Evolutionary conservation across 2,797 vertebrate genomes (phyloP), one percentile per base, ranked within the genome.

Genomic region (Valencia hispanica): DNA sequence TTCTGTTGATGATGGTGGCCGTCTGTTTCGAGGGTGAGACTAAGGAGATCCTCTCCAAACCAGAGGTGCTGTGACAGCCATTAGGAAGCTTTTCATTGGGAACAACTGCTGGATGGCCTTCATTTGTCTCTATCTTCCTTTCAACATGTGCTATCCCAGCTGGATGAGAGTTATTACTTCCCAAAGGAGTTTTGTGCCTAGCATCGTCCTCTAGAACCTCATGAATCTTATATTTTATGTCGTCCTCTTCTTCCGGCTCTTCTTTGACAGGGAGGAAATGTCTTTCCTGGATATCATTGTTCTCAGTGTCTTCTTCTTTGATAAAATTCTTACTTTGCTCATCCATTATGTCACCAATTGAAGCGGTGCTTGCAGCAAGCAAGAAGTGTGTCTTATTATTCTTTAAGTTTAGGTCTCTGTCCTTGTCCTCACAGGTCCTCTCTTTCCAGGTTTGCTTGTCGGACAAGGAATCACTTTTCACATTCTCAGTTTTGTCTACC

Each of bases 1-100:
- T 98, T 87, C 97, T 94, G 90, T 99, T 99, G 81, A 94, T 88
- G 90, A 97, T 96, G 0, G 95, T 75, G 0, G 86, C 89, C 22
- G 96, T 87, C 83, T 97, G 94, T 84, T 93, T 96, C 63, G 92
- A 81, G 65, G 92, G 80, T 74, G 82, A 72, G 15, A 87, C 48
- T 68, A 84, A 87, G 36, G 86, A 79, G 15, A 76, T 69, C 68
- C 88, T 96, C 88, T 96, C 96, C 0, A 93, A 96, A 88, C 93
- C 96, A 85, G 84, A 88, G 53, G 68, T 72, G 43, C 83, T 83
- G 70, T 89, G 93, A 0, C 84, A 87, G 73, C 95, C 94, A 5
- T 96, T 95, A 59, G 86, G 84, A 72, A 94, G 81, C 80, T 84
- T 91, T 87, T 86, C 88, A 3, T 77, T 30, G 55, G 83, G 72